Conservation (phyloP, 2,888 invertebrate species). For the Macrophya alboannulata region DNA sequence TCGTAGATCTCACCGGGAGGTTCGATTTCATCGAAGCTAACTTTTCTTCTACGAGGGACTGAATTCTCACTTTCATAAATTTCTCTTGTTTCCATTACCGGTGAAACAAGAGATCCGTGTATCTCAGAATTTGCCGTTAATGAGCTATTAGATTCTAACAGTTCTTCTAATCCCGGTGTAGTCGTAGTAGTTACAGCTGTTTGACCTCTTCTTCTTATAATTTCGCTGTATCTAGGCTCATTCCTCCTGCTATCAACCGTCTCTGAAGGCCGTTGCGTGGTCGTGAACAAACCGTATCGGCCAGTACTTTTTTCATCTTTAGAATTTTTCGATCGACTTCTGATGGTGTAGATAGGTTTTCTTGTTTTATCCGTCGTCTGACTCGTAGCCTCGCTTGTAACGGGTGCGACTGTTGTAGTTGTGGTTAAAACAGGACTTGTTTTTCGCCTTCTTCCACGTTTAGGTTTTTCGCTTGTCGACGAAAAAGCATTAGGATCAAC, state of each 20-base stretch:
- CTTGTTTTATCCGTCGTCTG: neutral
- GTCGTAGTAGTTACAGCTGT: constrained; percentile 20
- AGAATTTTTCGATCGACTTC: constrained; percentile 67
- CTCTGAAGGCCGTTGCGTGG: constrained; percentile 55
- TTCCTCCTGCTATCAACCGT: constrained; percentile 68
- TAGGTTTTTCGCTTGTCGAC: constrained; percentile 42
- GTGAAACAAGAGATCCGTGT: constrained; percentile 35
- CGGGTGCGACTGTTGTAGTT: constrained; percentile 24
- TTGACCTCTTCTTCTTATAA: constrained; percentile 31
- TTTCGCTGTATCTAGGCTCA: constrained; percentile 70
- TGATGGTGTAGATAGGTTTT: constrained; percentile 67
- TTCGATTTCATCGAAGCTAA: constrained; percentile 41
- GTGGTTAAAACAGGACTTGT: constrained; percentile 14
- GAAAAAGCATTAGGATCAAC: neutral
- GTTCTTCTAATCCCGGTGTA: neutral
- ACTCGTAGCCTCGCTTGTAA: constrained; percentile 24
- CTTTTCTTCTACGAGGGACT: constrained; percentile 54
- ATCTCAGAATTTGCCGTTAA: constrained; percentile 7
- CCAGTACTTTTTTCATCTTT: constrained; percentile 64
- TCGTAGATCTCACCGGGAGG: constrained; percentile 42
- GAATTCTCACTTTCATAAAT: constrained; percentile 60
- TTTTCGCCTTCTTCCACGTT: constrained; percentile 43
- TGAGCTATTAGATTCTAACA: constrained; percentile 4
- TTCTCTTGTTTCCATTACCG: constrained; percentile 58
- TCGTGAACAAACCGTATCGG: constrained; percentile 65